Percentiles rank a stretch among this genome's conserved stretches.
Evolutionary conservation across 1,140 invertebrate species (phyloP).

Genomic region (Ips nitidus): DNA sequence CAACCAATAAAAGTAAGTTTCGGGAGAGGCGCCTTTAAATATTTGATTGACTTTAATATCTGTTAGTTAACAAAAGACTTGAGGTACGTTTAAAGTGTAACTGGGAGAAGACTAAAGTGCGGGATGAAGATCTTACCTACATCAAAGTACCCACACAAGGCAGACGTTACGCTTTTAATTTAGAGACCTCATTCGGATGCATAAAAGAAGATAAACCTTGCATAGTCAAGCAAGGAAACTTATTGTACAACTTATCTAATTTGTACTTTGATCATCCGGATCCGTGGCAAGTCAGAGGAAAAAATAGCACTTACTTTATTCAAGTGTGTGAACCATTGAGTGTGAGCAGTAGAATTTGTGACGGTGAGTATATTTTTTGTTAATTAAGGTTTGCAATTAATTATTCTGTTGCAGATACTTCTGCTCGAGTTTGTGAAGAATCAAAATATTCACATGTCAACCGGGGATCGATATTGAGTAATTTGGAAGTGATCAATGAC

Average conservation of each 20-base stretch:
- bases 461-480: conserved; percentile 12
- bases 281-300: neutral
- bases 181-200: conserved; percentile 23
- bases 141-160: conserved; percentile 2
- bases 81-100: conserved; percentile 15
- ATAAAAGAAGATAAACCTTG: conserved; percentile 1
- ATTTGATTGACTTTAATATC: neutral
- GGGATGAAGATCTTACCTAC: conserved; percentile 10
- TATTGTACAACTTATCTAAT: conserved; percentile 16
- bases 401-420: conserved; percentile 11
- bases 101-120: conserved; percentile 19
- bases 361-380: conserved; percentile 12
- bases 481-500: conserved; percentile 14
- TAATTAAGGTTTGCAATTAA: neutral
- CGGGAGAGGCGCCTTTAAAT: neutral
- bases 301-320: conserved; percentile 12
- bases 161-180: conserved; percentile 20
- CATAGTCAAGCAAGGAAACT: conserved; percentile 8
- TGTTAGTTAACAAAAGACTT: conserved; percentile 26
- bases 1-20: conserved; percentile 1
- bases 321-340: conserved; percentile 17
- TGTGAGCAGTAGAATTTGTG: conserved; percentile 3
- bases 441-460: conserved; percentile 7
- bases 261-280: neutral
- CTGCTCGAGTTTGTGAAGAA: conserved; percentile 24